Base-by-base conservation (phyloP, 2,797 vertebrate genomes). In the Melanotaenia boesemani region DNA sequence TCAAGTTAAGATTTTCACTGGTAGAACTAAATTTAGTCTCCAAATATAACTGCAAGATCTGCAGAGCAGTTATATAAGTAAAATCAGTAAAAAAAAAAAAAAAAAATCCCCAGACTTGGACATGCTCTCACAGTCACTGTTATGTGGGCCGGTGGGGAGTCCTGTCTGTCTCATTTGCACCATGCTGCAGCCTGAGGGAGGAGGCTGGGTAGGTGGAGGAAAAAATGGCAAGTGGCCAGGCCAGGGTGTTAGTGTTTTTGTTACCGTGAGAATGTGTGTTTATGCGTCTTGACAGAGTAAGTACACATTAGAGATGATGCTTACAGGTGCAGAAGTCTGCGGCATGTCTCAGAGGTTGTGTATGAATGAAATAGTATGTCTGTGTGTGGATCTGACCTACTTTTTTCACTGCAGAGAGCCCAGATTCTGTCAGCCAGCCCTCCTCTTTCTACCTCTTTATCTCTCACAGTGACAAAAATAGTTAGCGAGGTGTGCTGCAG, bases 351-450 rank as follows among this genome's bases (percentile, higher is more conserved):
- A 54, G 67, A 80, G 74, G 58, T 67, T 69, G 55, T 60, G 44
- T 71, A 59, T 89, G 82, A 84, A 88, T 86, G 79, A 79, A 69
- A 67, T 37, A 39, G 46, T 16, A 24, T 44, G 75, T 77, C 62
- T 72, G 67, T 55, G 62, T 54, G 2, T 52, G 70, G 62, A 58
- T 81, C 32, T 92, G 92, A 93, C 93, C 92, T 91, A 93, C 75
- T 93, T 93, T 89, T 72, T 89, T 72, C 61, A 20, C 81, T 63
- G 83, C 76, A 76, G 86, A 70, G 68, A 67, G 57, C 75, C 63
- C 79, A 50, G 30, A 79, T 74, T 80, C 67, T 57, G 70, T 75
- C 59, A 41, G 52, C 20, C 75, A 7, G 30, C 46, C 50, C 46
- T 15, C 26, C 60, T 66, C 20, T 24, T 58, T 67, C 22, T 9